Conservation (phyloP, 2,888 invertebrate species). For the Rugalucina vietnamica region DNA sequence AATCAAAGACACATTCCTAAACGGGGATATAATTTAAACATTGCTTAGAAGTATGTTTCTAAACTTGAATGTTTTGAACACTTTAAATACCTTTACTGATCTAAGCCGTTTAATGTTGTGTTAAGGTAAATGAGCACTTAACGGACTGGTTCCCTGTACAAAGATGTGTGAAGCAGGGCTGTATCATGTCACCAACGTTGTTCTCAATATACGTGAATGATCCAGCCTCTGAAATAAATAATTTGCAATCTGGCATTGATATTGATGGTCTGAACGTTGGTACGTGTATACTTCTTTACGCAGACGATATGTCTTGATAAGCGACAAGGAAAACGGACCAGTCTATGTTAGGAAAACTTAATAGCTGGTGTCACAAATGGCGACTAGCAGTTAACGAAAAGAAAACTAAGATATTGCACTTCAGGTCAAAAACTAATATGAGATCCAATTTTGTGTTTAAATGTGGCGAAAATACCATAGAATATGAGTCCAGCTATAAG, state of each 20-base stretch:
- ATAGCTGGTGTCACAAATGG: constrained; percentile 19
- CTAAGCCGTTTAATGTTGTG: not conserved
- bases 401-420: constrained; percentile 2
- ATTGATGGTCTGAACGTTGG: no score
- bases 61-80: no score
- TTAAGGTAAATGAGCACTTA: not conserved
- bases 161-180: not conserved
- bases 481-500: not conserved
- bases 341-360: not conserved
- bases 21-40: no score
- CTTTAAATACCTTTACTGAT: no score
- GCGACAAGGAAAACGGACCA: not conserved
- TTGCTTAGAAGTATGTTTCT: no score
- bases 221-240: not conserved
- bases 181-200: not conserved
- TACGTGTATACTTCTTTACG: constrained; percentile 2
- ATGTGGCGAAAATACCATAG: not conserved
- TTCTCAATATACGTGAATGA: not conserved
- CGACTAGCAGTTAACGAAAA: constrained; percentile 2
- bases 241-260: not conserved
- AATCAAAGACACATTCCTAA: no score
- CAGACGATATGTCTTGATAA: constrained; percentile 17
- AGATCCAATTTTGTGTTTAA: not conserved
- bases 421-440: not conserved
- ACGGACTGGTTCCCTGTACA: not conserved